Conservation (phyloP, 2,888 invertebrate species). For the Tridacna gigas region DNA sequence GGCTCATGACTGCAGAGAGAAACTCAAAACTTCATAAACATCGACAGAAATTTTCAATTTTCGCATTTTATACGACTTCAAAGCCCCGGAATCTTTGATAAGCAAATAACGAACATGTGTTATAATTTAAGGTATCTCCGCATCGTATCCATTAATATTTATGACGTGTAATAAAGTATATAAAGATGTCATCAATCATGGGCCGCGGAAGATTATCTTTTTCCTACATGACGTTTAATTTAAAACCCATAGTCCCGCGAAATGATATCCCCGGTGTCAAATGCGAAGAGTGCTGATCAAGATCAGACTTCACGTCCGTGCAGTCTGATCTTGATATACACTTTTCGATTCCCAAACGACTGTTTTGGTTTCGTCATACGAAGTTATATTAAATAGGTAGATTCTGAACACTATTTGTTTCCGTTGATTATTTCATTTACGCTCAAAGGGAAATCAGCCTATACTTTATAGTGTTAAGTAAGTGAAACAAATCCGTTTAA, state of each 20-base stretch:
- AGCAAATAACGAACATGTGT: slow-evolving; percentile 32
- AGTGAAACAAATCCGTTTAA: too few species aligned
- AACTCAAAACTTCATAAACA: slow-evolving; percentile 27
- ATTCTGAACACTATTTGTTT: too few species aligned
- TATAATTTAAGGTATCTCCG: slow-evolving; percentile 32
- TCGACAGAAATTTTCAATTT: slow-evolving; percentile 26
- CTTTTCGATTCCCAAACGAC: too few species aligned
- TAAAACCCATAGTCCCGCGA: neutral
- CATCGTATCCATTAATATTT: slow-evolving; percentile 46
- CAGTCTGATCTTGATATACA: too few species aligned
- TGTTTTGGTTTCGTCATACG: too few species aligned
- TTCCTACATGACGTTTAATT: slow-evolving; percentile 49
- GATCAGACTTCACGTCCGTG: too few species aligned
- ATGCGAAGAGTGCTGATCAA: too few species aligned
- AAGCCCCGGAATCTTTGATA: slow-evolving; percentile 27
- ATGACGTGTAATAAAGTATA: slow-evolving; percentile 40
- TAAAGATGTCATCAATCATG: slow-evolving; percentile 43
- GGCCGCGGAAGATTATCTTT: slow-evolving; percentile 40
- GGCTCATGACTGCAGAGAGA: slow-evolving; percentile 2
- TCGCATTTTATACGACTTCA: slow-evolving; percentile 31
- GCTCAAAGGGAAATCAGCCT: too few species aligned
- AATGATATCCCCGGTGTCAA: too few species aligned
- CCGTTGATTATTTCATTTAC: too few species aligned
- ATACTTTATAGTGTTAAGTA: too few species aligned
- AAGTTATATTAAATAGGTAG: too few species aligned